Percentiles rank a stretch among this genome's conserved stretches.
phyloP scores from a whole-genome alignment of 2,797 vertebrate species.

The Acomys russatus region DNA sequence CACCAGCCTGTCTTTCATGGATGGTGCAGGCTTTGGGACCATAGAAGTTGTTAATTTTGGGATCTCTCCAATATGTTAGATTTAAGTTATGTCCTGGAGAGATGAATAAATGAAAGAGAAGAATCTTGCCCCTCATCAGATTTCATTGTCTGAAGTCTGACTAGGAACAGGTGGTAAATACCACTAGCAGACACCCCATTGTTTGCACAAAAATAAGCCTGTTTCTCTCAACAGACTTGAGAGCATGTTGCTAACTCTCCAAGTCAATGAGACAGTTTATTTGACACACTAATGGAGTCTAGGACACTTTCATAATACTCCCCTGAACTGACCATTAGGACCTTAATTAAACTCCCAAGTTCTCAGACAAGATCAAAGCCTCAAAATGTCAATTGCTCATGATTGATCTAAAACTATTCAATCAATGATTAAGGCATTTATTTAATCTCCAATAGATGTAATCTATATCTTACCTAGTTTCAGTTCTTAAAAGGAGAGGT shows the following conservation, averaged over 20 bases:
- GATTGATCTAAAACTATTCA: conserved; percentile 48
- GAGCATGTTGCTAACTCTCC: neutral
- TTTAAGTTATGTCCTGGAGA: too few species aligned
- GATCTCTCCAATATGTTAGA: rapidly evolving
- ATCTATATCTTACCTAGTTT: neutral
- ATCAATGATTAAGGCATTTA: conserved; percentile 32
- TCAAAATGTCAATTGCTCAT: conserved; percentile 23
- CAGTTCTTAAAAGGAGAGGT: neutral
- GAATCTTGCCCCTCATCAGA: neutral
- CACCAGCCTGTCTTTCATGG: rapidly evolving
- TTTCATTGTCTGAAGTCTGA: neutral
- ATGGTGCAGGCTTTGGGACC: rapidly evolving
- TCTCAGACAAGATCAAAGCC: conserved; percentile 18
- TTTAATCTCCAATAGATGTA: neutral
- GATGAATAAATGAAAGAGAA: neutral
- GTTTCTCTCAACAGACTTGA: too few species aligned
- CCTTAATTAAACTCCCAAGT: neutral
- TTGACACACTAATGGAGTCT: neutral
- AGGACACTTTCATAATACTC: neutral
- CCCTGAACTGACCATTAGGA: neutral
- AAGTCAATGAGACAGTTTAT: neutral
- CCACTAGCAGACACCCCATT: too few species aligned
- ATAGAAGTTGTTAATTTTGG: rapidly evolving
- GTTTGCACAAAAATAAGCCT: neutral
- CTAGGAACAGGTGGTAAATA: neutral